A percentile compares a stretch with the other conserved stretches of the same genome.
These are phyloP conservation scores for Hypercompe scribonia DNA, from an alignment of 2,888 invertebrate species.

Conservation along the genomic window DNA sequence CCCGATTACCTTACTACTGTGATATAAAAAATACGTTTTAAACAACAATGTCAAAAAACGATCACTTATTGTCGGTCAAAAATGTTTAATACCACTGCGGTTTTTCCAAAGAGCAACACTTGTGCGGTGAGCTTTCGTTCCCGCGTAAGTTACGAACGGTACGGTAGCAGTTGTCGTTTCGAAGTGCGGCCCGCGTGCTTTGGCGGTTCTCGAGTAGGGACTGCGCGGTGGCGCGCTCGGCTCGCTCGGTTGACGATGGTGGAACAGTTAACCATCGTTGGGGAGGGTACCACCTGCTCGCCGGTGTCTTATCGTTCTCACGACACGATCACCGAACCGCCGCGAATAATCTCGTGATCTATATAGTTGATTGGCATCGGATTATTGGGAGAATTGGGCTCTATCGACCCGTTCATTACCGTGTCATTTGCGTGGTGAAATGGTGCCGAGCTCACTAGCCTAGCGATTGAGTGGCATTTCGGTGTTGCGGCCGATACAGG, in stretches of 20 bases:
- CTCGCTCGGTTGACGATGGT: conserved; percentile 72
- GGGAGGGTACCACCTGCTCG: conserved; percentile 82
- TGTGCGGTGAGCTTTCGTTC: conserved; percentile 50
- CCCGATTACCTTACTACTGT: conserved; percentile 83
- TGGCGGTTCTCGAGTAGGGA: conserved; percentile 73
- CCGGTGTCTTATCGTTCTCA: conserved; percentile 82
- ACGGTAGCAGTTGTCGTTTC: conserved; percentile 45
- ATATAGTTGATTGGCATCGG: conserved; percentile 83
- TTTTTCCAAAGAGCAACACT: conserved; percentile 41
- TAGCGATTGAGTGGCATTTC: conserved; percentile 75
- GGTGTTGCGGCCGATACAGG: conserved; percentile 62
- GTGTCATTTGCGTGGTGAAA: conserved; percentile 81
- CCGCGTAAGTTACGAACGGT: conserved; percentile 52
- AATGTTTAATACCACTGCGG: conserved; percentile 54
- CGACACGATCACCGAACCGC: conserved; percentile 77
- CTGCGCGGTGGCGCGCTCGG: conserved; percentile 74
- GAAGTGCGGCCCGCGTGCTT: conserved; percentile 69
- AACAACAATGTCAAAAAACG: conserved; percentile 40
- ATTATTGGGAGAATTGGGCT: conserved; percentile 79
- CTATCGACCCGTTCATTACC: conserved; percentile 70
- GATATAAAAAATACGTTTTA: conserved; percentile 61
- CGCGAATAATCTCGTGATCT: conserved; percentile 81
- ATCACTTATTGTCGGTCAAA: conserved; percentile 46
- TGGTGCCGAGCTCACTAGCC: conserved; percentile 56
- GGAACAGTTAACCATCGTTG: conserved; percentile 81